phyloP scores from a whole-genome alignment of 2,797 vertebrate genomes.

The Liasis olivaceus region DNA sequence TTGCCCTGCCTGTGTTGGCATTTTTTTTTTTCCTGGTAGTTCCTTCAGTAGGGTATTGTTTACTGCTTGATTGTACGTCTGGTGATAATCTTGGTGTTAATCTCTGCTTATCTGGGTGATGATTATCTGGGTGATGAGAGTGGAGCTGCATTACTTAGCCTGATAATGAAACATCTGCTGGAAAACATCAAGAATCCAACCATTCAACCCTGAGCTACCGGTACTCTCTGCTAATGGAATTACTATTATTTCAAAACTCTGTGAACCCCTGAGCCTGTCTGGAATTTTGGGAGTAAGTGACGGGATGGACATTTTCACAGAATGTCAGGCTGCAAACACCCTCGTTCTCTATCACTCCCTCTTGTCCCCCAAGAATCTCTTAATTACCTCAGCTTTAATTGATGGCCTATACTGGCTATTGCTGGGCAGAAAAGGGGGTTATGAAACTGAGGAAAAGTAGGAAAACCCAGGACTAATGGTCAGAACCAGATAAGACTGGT shows the following conservation, averaged over 20 bases:
- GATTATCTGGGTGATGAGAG: neutral
- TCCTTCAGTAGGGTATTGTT: too few species aligned
- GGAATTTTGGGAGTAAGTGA: neutral
- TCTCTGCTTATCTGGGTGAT: too few species aligned
- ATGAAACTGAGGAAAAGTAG: too few species aligned
- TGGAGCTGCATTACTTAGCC: neutral
- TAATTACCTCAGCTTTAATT: neutral
- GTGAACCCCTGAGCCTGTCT: neutral
- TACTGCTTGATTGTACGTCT: too few species aligned
- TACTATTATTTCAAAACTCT: neutral
- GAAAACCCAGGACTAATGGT: too few species aligned
- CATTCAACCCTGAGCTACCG: neutral
- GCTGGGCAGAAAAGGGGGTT: too few species aligned
- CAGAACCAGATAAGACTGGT: too few species aligned
- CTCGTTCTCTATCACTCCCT: neutral
- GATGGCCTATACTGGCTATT: too few species aligned
- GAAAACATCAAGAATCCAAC: neutral
- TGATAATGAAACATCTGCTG: neutral
- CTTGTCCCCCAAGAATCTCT: neutral
- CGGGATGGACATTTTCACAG: neutral
- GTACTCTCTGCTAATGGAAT: neutral
- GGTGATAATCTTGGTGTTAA: too few species aligned
- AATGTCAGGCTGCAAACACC: neutral
- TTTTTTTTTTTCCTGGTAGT: too few species aligned
- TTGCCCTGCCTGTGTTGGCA: too few species aligned